These are phyloP conservation scores for Bellardia pandia DNA, from an alignment of 2,888 invertebrate genomes.

Conservation along the genomic window DNA sequence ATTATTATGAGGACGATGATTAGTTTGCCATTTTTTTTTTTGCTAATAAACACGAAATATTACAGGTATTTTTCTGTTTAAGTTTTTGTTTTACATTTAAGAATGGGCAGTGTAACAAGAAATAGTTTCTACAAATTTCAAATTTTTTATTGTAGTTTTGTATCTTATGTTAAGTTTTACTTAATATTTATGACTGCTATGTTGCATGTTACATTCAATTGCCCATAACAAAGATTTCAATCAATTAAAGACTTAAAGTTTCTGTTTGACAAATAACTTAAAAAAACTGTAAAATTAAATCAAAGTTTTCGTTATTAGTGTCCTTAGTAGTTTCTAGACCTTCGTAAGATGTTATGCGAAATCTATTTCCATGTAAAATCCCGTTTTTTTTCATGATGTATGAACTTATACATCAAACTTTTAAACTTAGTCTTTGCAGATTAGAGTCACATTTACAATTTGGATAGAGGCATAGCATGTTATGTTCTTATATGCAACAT, in stretches of 20 bases:
- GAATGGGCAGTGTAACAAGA: not conserved
- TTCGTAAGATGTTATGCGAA: too few species aligned
- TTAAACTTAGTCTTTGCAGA: too few species aligned
- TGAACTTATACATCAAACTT: too few species aligned
- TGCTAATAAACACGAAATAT: not conserved
- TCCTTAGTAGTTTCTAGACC: too few species aligned
- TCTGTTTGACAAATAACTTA: not conserved
- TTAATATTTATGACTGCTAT: not conserved
- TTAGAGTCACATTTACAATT: too few species aligned
- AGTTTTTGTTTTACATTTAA: not conserved
- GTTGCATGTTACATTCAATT: constrained; percentile 39
- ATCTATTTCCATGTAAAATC: too few species aligned
- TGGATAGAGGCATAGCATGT: too few species aligned
- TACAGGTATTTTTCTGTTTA: not conserved
- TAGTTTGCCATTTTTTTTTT: not conserved
- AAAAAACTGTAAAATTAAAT: too few species aligned
- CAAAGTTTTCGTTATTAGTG: too few species aligned
- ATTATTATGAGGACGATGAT: not conserved
- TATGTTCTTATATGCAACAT: too few species aligned
- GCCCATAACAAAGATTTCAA: not conserved
- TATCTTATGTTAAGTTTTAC: not conserved
- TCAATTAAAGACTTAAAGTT: constrained; percentile 13
- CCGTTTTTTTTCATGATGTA: too few species aligned
- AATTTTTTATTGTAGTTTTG: not conserved
- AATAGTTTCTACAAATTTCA: not conserved